A percentile compares a stretch with the other conserved stretches of the same genome.
Evolutionary conservation across 1,140 invertebrate species (phyloP).

Genomic region (Saccostrea glomerata): DNA sequence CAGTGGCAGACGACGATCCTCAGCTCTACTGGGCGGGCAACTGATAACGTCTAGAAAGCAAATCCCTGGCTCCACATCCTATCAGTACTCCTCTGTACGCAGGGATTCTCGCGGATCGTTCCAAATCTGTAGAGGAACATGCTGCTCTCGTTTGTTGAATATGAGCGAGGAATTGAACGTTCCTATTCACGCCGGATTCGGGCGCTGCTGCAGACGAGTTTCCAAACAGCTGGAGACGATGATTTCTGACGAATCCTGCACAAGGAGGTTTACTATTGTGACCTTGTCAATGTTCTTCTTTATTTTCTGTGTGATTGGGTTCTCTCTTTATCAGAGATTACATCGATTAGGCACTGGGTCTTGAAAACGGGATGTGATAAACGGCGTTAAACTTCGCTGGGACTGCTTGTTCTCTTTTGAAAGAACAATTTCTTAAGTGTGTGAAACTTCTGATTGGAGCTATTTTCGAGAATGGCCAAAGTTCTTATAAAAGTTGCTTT

Average conservation of each 20-base stretch:
- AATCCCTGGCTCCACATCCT: background rate
- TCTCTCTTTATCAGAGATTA: constrained; percentile 17
- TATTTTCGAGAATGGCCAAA: background rate
- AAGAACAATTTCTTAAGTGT: background rate
- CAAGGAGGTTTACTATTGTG: constrained; percentile 2
- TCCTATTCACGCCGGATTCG: constrained; percentile 2
- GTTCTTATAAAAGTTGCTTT: background rate
- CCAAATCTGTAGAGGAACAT: constrained; percentile 20
- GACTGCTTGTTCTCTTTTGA: background rate
- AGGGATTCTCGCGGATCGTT: constrained; percentile 27
- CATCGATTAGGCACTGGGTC: background rate
- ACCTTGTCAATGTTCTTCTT: background rate
- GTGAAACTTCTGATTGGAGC: background rate
- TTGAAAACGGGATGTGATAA: background rate
- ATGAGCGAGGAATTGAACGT: constrained; percentile 38
- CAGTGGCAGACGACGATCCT: background rate
- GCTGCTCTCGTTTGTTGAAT: background rate
- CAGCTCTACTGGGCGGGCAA: background rate
- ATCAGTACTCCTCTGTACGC: background rate
- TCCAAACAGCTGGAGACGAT: constrained; percentile 16
- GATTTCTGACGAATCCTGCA: constrained; percentile 8
- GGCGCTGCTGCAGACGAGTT: constrained; percentile 26
- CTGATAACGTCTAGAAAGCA: background rate
- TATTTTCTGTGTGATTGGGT: constrained; percentile 7
- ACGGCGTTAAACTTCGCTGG: background rate